Evolutionary conservation across 2,113 vertebrate genomes (phyloP).

Genomic region (Syngnathus typhle): DNA sequence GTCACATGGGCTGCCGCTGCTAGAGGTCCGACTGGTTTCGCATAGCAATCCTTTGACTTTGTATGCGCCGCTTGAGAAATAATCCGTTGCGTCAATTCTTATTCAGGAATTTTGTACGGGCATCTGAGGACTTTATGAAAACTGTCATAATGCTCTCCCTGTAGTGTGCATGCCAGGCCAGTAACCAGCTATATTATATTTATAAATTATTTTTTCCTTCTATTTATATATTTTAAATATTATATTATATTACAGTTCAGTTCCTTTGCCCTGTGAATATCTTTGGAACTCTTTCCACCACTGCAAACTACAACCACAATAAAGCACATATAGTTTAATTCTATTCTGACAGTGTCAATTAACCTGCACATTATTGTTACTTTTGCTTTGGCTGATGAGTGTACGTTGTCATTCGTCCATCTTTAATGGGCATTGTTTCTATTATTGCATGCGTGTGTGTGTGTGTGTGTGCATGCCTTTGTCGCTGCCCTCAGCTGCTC

Average conservation of each 20-base stretch:
- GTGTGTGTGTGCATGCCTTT: constrained; percentile 24
- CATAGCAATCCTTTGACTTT: constrained; percentile 45
- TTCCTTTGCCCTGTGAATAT: no score
- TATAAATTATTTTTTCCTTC: no score
- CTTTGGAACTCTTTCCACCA: no score
- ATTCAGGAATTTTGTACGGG: no score
- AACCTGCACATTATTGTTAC: background rate
- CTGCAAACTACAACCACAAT: no score
- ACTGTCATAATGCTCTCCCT: no score
- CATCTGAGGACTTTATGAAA: no score
- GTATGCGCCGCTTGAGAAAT: background rate
- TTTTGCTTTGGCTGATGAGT: constrained; percentile 6
- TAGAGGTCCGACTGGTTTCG: constrained; percentile 40
- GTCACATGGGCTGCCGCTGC: constrained; percentile 65
- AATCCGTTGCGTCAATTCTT: background rate
- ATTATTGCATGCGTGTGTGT: constrained; percentile 8
- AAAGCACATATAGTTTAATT: no score
- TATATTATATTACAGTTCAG: no score
- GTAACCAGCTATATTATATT: background rate
- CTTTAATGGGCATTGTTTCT: constrained; percentile 1
- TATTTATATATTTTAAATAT: no score
- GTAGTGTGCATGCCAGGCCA: background rate
- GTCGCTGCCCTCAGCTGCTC: constrained; percentile 50
- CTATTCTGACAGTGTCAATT: background rate
- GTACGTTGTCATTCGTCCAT: constrained; percentile 2